Evolutionary conservation across 2,888 invertebrate species (phyloP), one percentile per base, ranked within the genome.

Genomic region (Diaphora mendica): DNA sequence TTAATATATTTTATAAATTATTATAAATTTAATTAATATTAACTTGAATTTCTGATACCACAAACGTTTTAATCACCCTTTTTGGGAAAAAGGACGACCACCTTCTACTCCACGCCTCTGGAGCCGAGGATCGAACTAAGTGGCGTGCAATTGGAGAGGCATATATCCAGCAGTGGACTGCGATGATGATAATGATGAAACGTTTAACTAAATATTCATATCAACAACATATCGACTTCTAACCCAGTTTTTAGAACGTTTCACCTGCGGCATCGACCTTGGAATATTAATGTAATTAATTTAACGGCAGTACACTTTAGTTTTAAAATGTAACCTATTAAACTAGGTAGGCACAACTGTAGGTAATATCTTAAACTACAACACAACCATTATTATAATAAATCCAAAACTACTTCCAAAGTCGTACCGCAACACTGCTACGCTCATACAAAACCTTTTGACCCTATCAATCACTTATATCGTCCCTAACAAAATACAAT

Each of bases 401-500:
- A 26, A 59, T 9, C 26, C 15, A 26, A 26, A 5, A 26, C 59
- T 9, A 59, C 59, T 26, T 26, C n/a, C 23, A 55, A 55, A 55
- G 11, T 9, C 51, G 11, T n/a, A n/a, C 11, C n/a, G 15, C 26
- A 26, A 66, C n/a, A 26, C 42, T 39, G 35, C 39, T 15, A 20
- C 26, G 30, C 42, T 11, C 26, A 69, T 42, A 59, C 30, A 20
- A 42, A 62, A 2, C 55, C 17, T 69, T 55, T 72, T 68, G n/a
- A 68, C 62, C 35, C 68, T 68, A 77, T 73, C 79, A 75, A 70
- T 77, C 64, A 62, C 77, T 83, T 73, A 66, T 65, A 74, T 72
- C 42, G 72, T 74, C 72, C 68, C 42, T 72, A 76, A 70, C 70
- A 77, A 78, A 82, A 80, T 75, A 73, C 78, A 80, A 73, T 59